These are phyloP conservation scores for Mormyrus lacerda DNA, from an alignment of 2,113 vertebrate species.

Conservation along the genomic window DNA sequence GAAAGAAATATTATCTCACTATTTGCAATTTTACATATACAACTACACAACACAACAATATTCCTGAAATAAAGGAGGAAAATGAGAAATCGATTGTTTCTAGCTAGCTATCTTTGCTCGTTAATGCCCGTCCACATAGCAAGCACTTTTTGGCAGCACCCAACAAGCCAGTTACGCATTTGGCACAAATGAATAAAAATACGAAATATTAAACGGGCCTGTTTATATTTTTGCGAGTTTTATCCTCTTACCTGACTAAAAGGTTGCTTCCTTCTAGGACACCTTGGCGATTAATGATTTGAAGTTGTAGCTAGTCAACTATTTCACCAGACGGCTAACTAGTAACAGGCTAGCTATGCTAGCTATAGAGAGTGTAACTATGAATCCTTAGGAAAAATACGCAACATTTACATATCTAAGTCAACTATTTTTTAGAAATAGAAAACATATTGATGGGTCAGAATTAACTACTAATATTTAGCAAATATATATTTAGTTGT, in stretches of 20 bases:
- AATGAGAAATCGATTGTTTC: neutral
- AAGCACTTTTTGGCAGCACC: neutral
- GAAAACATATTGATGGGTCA: neutral
- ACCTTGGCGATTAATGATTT: neutral
- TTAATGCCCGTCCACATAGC: neutral
- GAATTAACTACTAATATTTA: neutral
- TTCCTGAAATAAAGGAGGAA: neutral
- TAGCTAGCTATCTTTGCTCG: neutral
- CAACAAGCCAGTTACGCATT: neutral
- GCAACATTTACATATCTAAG: neutral
- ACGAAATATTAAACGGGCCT: neutral
- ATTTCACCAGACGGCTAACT: conserved; percentile 4
- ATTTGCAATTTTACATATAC: neutral
- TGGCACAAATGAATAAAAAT: neutral
- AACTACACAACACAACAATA: neutral
- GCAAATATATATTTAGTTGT: neutral
- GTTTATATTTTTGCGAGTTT: neutral
- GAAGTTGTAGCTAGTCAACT: conserved; percentile 21
- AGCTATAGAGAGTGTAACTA: neutral
- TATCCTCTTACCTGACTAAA: neutral
- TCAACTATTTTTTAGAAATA: neutral
- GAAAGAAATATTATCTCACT: neutral
- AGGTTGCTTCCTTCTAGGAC: neutral
- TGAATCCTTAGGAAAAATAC: neutral
- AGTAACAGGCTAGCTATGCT: neutral